Conservation (phyloP, 2,888 invertebrate genomes). For the Nemotelus pantherinus region DNA sequence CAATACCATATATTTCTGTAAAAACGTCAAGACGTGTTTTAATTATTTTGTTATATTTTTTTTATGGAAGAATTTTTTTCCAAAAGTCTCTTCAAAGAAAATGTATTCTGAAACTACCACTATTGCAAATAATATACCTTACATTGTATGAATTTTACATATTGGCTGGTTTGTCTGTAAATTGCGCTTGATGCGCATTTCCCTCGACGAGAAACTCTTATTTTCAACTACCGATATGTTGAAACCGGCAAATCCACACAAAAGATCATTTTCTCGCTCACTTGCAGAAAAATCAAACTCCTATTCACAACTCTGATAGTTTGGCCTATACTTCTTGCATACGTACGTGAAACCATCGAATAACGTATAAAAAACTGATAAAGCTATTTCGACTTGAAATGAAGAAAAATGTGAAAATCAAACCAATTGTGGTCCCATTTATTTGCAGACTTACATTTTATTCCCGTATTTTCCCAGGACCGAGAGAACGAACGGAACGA, state of each 20-base stretch:
- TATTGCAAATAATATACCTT: no score
- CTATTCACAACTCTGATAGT: background rate
- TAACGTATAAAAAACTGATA: background rate
- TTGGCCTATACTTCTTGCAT: background rate
- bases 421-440: conserved; percentile 25
- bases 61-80: no score
- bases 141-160: no score
- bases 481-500: background rate
- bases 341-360: background rate
- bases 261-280: conserved; percentile 6
- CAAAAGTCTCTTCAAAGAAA: no score
- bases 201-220: no score
- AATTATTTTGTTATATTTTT: no score
- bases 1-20: no score
- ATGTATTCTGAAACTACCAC: no score
- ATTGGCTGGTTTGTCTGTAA: no score
- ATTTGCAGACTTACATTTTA: background rate
- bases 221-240: no score
- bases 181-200: no score
- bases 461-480: background rate
- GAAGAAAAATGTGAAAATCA: conserved; percentile 20
- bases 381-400: background rate
- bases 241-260: background rate
- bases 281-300: conserved; percentile 25
- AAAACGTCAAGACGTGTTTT: no score